Evolutionary conservation across 2,888 invertebrate genomes (phyloP), one percentile per base, ranked within the genome.

Genomic region (Brachylomia viminalis): DNA sequence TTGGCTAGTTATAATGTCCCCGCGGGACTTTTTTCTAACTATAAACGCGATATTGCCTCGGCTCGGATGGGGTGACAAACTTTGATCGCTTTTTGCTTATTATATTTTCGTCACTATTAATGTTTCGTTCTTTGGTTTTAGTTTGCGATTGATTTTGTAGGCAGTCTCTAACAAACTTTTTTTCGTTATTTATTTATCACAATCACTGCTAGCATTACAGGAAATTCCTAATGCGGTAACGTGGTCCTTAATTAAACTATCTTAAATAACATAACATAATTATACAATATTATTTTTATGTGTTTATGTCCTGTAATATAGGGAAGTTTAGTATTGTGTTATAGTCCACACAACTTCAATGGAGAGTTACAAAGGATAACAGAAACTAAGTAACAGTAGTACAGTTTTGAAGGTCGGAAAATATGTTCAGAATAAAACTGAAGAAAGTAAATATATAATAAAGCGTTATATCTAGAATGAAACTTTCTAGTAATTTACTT

Each of bases 1-100:
- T 96, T 94, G 96, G 95, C 94, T 92, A 95, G 94, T 95, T 94
- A 94, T 92, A 94, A 92, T 89, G 92, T 91, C 93, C 95, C 91
- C 91, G 78, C 94, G 96, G 95, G 92, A 93, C 92, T 92, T 93
- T 94, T 93, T 92, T 89, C 88, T 91, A 92, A 94, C 93, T 93
- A 92, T 93, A 93, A 94, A 93, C 92, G 94, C 92, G 95, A 94
- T 95, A 94, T 93, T 91, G 93, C 91, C 71, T 68, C 89, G 88
- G 87, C 71, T 77, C 87, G 89, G 90, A 90, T 90, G 91, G 90
- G 90, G 89, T 86, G 88, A 84, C 86, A 85, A 86, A 87, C 88
- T 93, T 94, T 87, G 85, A 89, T 89, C 91, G 91, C 92, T 94
- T 93, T 93, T 91, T 93, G 92, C 90, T 93, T 93, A 94, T 92